phyloP scores from a whole-genome alignment of 2,888 invertebrate genomes.

The Protonemura montana region DNA sequence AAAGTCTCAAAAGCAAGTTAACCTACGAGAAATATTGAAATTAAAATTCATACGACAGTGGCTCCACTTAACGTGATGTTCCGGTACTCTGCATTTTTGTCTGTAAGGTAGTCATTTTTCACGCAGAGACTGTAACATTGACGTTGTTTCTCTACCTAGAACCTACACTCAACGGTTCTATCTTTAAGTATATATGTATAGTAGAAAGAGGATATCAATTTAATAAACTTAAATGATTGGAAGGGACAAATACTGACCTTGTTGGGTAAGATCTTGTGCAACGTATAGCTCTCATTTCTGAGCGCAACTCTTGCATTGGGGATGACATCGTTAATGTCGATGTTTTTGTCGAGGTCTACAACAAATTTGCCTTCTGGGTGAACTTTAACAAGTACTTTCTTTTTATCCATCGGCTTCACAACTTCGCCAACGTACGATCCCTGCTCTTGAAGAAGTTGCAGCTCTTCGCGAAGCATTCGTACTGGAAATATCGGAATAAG shows the following conservation, averaged over 20 bases:
- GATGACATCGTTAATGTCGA: slow-evolving; percentile 97
- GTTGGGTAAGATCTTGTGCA: slow-evolving; percentile 98
- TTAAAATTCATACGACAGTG: no score
- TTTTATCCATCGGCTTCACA: slow-evolving; percentile 99
- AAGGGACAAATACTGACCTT: slow-evolving; percentile 76
- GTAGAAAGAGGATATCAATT: no score
- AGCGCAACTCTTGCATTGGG: slow-evolving; percentile 97
- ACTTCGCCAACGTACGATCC: slow-evolving; percentile 99
- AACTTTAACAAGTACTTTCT: slow-evolving; percentile 98
- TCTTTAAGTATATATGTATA: no score
- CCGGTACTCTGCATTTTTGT: no score
- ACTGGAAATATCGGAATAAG: slow-evolving; percentile 75
- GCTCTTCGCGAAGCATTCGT: slow-evolving; percentile 95
- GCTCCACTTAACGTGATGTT: no score
- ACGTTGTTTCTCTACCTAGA: no score
- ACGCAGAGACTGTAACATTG: no score
- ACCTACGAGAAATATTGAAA: no score
- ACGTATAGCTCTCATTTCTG: slow-evolving; percentile 96
- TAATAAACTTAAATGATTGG: no score
- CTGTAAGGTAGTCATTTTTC: no score
- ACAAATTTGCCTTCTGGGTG: slow-evolving; percentile 99
- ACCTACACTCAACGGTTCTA: no score
- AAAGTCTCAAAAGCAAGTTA: no score
- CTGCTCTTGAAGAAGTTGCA: slow-evolving; percentile 94
- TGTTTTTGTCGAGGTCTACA: slow-evolving; percentile 98